Conservation (phyloP, 2,888 invertebrate species). For the Drosophila melanosoma region DNA sequence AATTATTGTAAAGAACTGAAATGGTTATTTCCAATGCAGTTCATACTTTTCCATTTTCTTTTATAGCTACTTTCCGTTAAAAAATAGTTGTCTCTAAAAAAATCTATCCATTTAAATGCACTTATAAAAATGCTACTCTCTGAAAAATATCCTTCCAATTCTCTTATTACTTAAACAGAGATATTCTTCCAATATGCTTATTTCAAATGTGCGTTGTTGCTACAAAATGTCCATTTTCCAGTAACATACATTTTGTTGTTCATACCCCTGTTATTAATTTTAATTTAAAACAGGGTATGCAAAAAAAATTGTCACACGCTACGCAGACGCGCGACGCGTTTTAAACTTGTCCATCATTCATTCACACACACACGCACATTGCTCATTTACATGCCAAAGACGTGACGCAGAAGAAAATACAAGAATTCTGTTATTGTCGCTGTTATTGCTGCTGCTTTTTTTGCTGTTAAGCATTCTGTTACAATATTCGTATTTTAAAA, state of each 20-base stretch:
- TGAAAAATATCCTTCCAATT: not conserved
- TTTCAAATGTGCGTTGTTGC: not conserved
- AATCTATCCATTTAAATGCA: not conserved
- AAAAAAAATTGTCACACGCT: conserved; percentile 73
- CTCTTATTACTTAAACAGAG: not conserved
- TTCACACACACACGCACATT: conserved; percentile 20
- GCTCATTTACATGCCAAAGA: conserved; percentile 75
- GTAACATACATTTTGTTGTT: not conserved
- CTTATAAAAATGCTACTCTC: not conserved
- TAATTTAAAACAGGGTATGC: conserved; percentile 37
- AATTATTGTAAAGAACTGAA: too few relatives aligned
- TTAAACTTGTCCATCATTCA: conserved; percentile 56
- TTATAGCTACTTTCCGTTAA: not conserved
- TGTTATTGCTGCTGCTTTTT: not conserved
- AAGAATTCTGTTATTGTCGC: conserved; percentile 25
- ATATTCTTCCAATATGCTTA: not conserved
- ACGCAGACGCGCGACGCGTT: conserved; percentile 60
- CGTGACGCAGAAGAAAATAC: conserved; percentile 67
- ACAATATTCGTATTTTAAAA: conserved; percentile 36
- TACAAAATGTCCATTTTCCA: not conserved
- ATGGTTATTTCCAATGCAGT: not conserved
- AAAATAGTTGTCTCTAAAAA: too few relatives aligned
- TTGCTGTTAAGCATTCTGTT: conserved; percentile 44
- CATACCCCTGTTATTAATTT: not conserved
- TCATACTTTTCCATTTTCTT: not conserved